Percentiles rank a stretch among this genome's conserved stretches.
phyloP scores from a whole-genome alignment of 2,113 vertebrate species.

The Taxidea taxus region DNA sequence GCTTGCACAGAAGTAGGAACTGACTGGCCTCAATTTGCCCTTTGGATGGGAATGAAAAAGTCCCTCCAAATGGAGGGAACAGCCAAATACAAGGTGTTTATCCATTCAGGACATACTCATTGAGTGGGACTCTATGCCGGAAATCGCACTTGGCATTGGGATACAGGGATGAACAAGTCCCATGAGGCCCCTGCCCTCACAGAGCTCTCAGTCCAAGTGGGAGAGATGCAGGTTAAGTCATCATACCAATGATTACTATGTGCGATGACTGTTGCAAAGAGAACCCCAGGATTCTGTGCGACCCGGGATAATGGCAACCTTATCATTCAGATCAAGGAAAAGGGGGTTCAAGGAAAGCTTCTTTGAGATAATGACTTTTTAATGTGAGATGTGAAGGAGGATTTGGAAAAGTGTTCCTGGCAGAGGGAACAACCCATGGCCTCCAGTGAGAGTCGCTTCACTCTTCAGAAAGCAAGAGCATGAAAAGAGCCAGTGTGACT shows the following conservation, averaged over 20 bases:
- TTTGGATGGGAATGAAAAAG: slow-evolving; percentile 23
- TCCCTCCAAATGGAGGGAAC: background rate
- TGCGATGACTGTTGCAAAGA: background rate
- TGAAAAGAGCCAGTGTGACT: background rate
- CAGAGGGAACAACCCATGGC: background rate
- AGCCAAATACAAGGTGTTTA: background rate
- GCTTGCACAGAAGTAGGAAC: background rate
- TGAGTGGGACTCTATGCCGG: background rate
- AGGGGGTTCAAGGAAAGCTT: background rate
- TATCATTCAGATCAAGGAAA: background rate
- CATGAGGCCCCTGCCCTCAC: background rate
- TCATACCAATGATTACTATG: background rate
- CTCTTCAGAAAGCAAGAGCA: background rate
- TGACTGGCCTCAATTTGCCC: background rate
- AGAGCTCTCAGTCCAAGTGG: background rate
- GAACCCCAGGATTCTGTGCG: background rate
- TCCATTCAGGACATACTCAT: slow-evolving; percentile 10
- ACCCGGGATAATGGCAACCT: background rate
- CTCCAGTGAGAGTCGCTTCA: background rate
- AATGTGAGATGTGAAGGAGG: background rate
- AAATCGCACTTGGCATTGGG: background rate
- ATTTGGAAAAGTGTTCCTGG: background rate
- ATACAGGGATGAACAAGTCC: background rate
- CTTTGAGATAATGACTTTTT: background rate
- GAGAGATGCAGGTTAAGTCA: background rate